These are phyloP conservation scores for Cremastinae sp. DNA, from an alignment of 2,888 invertebrate genomes.

Conservation along the genomic window DNA sequence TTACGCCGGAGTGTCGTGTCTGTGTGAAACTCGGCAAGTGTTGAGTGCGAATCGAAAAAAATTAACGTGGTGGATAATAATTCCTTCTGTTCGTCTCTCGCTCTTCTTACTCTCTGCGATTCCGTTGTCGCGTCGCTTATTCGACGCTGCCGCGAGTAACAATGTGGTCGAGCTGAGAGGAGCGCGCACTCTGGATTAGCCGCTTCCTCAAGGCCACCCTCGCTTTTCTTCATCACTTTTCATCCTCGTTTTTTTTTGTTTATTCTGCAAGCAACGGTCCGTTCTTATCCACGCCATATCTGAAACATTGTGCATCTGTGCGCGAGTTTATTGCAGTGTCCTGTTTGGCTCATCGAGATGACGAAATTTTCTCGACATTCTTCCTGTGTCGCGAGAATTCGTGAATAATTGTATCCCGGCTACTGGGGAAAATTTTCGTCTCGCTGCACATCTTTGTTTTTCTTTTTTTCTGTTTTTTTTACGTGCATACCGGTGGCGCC, in stretches of 20 bases:
- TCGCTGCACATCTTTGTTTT: too few species aligned
- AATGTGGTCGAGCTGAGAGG: slow-evolving; percentile 65
- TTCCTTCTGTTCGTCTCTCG: slow-evolving; percentile 1
- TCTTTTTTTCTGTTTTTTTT: too few species aligned
- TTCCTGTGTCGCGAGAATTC: not conserved
- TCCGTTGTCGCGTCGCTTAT: slow-evolving; percentile 16
- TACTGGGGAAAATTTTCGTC: too few species aligned
- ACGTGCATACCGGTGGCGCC: too few species aligned
- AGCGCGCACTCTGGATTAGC: slow-evolving; percentile 77
- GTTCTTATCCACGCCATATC: too few species aligned
- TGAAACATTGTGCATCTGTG: slow-evolving; percentile 2
- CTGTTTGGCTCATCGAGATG: not conserved
- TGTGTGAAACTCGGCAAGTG: not conserved
- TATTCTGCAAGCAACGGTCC: not conserved
- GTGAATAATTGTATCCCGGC: too few species aligned
- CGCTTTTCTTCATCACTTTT: slow-evolving; percentile 20
- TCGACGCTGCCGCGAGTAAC: slow-evolving; percentile 19
- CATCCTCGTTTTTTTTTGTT: not conserved
- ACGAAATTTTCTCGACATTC: not conserved
- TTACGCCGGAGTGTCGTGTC: slow-evolving; percentile 4
- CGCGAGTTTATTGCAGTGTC: slow-evolving; percentile 10
- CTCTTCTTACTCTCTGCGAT: not conserved
- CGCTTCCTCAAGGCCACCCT: slow-evolving; percentile 68
- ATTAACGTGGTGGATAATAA: slow-evolving; percentile 11
- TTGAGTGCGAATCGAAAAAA: slow-evolving; percentile 3